Evolutionary conservation across 2,888 invertebrate species (phyloP).

Genomic region (Brachyptera risi): DNA sequence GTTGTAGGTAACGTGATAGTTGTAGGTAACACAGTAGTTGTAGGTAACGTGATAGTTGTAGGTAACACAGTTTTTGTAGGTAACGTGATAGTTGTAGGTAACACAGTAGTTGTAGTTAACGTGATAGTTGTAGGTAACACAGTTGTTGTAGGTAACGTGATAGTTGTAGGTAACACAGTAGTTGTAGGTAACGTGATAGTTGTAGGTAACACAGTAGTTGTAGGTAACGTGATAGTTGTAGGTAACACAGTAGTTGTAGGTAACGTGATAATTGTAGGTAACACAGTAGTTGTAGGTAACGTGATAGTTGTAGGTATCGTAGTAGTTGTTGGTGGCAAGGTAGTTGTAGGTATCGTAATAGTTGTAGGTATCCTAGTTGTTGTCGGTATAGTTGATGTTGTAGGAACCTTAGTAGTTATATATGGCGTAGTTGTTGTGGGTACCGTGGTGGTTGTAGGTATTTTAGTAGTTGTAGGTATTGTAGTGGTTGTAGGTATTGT

Average conservation of each 20-base stretch:
- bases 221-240: neutral
- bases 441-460: neutral
- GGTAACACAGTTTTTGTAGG: no score
- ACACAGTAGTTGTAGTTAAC: neutral
- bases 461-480: neutral
- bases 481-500: neutral
- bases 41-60: neutral
- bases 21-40: neutral
- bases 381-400: neutral
- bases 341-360: neutral
- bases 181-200: neutral
- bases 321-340: neutral
- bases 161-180: neutral
- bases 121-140: neutral
- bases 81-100: neutral
- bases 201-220: neutral
- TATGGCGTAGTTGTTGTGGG: neutral
- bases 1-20: neutral
- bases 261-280: neutral
- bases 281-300: neutral
- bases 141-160: neutral
- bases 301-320: neutral
- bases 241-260: neutral
- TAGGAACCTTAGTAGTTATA: neutral
- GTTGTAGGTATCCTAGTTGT: neutral